Evolutionary conservation across 2,797 vertebrate species (phyloP), one percentile per base, ranked within the genome.

Genomic region (Chelon auratus): DNA sequence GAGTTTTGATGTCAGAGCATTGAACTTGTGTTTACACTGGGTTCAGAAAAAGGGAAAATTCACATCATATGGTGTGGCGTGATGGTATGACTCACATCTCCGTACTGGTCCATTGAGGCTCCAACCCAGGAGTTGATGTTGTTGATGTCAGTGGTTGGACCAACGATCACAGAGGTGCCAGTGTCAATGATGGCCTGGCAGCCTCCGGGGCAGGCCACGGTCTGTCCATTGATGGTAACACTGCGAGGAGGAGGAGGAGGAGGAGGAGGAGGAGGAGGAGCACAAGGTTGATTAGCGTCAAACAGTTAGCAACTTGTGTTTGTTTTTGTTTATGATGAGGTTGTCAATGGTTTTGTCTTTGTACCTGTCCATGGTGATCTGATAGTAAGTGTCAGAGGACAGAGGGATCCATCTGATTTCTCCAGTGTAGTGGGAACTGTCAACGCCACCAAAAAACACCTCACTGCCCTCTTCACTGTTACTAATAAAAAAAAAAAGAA

Each of bases 141-240:
- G 45, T 11, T 74, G 78, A 94, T 92, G 53, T 91, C 88, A 58
- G 0, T 62, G 66, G n/a, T 70, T 66, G 93, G 90, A 12, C 93
- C 94, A 40, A 86, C 88, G 5, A 94, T 92, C 63, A 58, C 37
- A 66, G 93, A 93, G 58, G 93, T 93, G 9, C 91, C 93, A 14
- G 92, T 92, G 84, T 93, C 93, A 36, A 92, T 74, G 76, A 93
- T 89, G 65, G 91, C 89, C 74, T 93, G 91, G 81, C 92, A 94
- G 30, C 89, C 91, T 26, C 85, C 87, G n/a, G 69, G 3, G 67
- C 93, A 94, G 20, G 89, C 90, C 50, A 93, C 91, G 5, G 59
- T 57, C 59, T 92, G 62, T 17, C 90, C 89, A 18, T 91, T 92
- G 60, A 92, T 81, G 60, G 69, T 85, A 66, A 90, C 85, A 20